Evolutionary conservation across 23 tunicate species (phyloP), one percentile per base, ranked within the genome.

Genomic region (Styela clava): DNA sequence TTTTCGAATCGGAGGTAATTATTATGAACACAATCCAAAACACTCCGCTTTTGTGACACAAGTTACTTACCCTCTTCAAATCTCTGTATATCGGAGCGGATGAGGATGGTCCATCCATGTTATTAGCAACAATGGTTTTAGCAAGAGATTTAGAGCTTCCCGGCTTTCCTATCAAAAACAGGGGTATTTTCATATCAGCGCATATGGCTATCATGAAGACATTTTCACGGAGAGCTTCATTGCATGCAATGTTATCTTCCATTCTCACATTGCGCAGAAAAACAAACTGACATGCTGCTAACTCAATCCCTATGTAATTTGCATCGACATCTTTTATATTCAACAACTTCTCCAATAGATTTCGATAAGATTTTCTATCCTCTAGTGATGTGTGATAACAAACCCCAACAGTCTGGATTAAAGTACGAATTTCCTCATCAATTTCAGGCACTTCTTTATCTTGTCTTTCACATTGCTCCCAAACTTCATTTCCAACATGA

Each of bases 91-190:
- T 24, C 52, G 34, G 28, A 74, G 69, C 74, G 18, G 61, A 64
- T 52, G 95, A 85, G 21, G 74, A 63, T 52, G 67, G 35, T 30
- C 95, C 95, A 32, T 84, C 86, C 95, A 89, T 89, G 52, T 85
- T 84, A 35, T 82, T 86, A 5, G 86, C 80, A 37, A 89, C 85
- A 69, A 89, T 82, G 2, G 95, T 85, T 68, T 89, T 89, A 12
- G 95, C 89, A 52, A 89, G 86, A 30, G 95, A 89, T 52, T 89
- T 89, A 16, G 95, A 89, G 80, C 95, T 89, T 68, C 95, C 95
- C 12, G 95, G 95, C 52, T 89, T 89, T 1, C 95, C 95, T 34
- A 89, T 76, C 63, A 89, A 61, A 76, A 89, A 89, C 65, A 89
- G 51, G 9, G 95, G 95, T 31, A 89, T 89, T 81, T 84, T 81